These are phyloP conservation scores for Eurosta solidaginis DNA, from an alignment of 1,140 invertebrate genomes.

Conservation along the genomic window DNA sequence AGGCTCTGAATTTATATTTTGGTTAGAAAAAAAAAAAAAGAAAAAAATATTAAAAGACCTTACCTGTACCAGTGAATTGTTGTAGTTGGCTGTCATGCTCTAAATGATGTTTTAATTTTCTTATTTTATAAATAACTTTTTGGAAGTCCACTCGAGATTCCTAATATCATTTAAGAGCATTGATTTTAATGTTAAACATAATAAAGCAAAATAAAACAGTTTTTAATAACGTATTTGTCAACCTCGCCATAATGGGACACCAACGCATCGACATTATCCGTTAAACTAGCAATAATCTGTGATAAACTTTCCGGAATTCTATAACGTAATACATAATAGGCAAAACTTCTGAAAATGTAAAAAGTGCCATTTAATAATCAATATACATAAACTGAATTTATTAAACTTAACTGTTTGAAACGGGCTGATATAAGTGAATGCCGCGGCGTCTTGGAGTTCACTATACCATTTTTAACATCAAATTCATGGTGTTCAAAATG, in stretches of 20 bases:
- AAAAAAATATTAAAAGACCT: not conserved
- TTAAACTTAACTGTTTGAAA: constrained; percentile 37
- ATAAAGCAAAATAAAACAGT: no score
- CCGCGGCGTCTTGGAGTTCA: constrained; percentile 42
- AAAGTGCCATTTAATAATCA: not conserved
- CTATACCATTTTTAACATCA: constrained; percentile 52
- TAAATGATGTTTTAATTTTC: constrained; percentile 84
- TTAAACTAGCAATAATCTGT: constrained; percentile 65
- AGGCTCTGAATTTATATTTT: constrained; percentile 37
- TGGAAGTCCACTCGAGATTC: constrained; percentile 74
- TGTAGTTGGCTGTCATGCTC: constrained; percentile 84
- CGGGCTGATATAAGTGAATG: constrained; percentile 47
- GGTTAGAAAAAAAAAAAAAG: not conserved
- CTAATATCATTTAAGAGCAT: constrained; percentile 57
- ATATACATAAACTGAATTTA: not conserved
- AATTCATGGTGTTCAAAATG: constrained; percentile 38
- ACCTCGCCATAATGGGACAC: constrained; percentile 71
- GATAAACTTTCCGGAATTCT: constrained; percentile 85
- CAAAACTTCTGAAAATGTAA: constrained; percentile 68
- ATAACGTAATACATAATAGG: constrained; percentile 82
- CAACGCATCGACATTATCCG: constrained; percentile 73
- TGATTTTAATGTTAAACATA: no score
- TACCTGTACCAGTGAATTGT: constrained; percentile 58
- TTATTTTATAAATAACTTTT: constrained; percentile 76
- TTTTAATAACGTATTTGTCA: constrained; percentile 39